These are phyloP conservation scores for Brachyrhaphis roseni DNA, from an alignment of 2,797 vertebrate genomes.

Conservation along the genomic window DNA sequence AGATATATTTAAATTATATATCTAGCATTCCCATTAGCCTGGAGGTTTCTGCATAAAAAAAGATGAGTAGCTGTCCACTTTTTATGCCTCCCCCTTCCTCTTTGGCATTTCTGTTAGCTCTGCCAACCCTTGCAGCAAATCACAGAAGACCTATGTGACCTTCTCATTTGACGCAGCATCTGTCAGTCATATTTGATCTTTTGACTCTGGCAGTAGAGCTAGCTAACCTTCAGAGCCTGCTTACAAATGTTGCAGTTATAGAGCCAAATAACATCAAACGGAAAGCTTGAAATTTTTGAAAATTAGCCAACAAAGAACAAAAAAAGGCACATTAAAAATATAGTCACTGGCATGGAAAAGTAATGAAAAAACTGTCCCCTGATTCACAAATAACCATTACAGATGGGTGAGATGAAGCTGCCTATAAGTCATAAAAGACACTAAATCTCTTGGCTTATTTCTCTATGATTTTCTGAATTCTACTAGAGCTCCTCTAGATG, in stretches of 20 bases:
- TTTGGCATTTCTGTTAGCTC: conserved; percentile 22
- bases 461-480: conserved; percentile 40
- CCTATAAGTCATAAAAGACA: conserved; percentile 9
- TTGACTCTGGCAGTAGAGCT: neutral
- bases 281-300: conserved; percentile 29
- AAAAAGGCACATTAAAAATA: conserved; percentile 33
- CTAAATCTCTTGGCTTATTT: conserved; percentile 27
- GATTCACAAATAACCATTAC: conserved; percentile 47
- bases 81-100: conserved; percentile 17
- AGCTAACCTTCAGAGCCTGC: conserved; percentile 55
- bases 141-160: conserved; percentile 46
- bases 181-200: conserved; percentile 51
- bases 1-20: conserved; percentile 7
- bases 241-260: conserved; percentile 2
- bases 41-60: conserved; percentile 9
- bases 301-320: conserved; percentile 47
- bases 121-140: conserved; percentile 36
- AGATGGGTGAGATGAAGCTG: conserved; percentile 34
- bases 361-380: conserved; percentile 28
- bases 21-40: neutral
- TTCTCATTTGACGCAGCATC: conserved; percentile 50
- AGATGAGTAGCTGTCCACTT: conserved; percentile 26
- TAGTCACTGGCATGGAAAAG: conserved; percentile 25
- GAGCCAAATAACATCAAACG: conserved; percentile 13
- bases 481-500: conserved; percentile 21